These are phyloP conservation scores for Bubo blakistoni DNA, from an alignment of 2,113 vertebrate species.

Conservation along the genomic window DNA sequence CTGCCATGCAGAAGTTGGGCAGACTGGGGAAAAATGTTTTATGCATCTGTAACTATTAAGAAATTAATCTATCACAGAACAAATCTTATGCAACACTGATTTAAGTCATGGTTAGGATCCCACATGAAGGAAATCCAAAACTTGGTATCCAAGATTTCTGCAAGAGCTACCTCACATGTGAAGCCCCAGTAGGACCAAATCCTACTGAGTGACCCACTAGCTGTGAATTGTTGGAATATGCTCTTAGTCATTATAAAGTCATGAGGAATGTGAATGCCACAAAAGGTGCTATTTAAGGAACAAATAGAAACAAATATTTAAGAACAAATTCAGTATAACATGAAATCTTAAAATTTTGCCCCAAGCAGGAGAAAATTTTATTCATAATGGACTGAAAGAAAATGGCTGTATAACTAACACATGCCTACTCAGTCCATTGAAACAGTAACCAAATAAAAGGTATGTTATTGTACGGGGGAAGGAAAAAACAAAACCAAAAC, in stretches of 20 bases:
- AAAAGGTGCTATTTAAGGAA: not conserved
- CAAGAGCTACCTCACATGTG: not conserved
- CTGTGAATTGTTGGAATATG: not conserved
- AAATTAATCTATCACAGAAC: not conserved
- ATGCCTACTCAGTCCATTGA: too few species aligned
- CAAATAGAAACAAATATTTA: not conserved
- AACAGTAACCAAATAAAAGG: not conserved
- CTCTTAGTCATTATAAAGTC: not conserved
- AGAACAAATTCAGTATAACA: not conserved
- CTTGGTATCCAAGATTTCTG: not conserved
- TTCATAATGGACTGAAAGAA: not conserved
- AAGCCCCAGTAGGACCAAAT: not conserved
- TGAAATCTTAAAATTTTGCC: not conserved
- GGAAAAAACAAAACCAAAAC: not conserved
- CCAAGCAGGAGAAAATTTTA: not conserved
- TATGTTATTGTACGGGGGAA: not conserved
- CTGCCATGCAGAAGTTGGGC: not conserved
- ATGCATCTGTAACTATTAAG: not conserved
- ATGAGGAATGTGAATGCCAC: not conserved
- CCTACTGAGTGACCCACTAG: not conserved
- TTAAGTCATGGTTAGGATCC: not conserved
- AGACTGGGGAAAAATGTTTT: not conserved
- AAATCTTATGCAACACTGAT: not conserved
- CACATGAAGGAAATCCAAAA: not conserved
- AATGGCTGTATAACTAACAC: not conserved